phyloP scores from a whole-genome alignment of 2,113 vertebrate species.

The Verasper variegatus region DNA sequence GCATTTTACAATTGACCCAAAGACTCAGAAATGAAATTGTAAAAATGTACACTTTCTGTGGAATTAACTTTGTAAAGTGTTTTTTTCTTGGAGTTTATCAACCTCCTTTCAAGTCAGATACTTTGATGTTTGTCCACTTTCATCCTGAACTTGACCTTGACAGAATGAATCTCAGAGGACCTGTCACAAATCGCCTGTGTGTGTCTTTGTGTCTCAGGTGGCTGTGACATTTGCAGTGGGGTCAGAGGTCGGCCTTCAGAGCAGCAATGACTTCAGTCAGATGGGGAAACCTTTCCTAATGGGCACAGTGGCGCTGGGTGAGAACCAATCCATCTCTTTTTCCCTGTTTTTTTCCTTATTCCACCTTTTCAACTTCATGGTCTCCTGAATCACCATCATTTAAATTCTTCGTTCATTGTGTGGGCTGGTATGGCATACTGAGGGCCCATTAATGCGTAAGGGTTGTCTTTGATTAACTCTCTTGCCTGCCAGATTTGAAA shows the following conservation, averaged over 20 bases:
- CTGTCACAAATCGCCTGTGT: conserved; percentile 2
- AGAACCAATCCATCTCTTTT: conserved; percentile 25
- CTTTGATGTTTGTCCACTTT: background rate
- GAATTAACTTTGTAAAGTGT: too few relatives aligned
- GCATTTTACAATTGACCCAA: too few relatives aligned
- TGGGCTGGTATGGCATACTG: too few relatives aligned
- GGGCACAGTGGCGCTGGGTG: conserved; percentile 81
- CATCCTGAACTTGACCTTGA: background rate
- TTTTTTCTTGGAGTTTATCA: background rate
- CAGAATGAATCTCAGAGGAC: background rate
- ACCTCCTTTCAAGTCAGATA: background rate
- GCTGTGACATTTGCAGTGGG: conserved; percentile 82
- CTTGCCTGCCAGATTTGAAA: too few relatives aligned
- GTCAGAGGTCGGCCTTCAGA: conserved; percentile 81
- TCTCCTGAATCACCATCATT: too few relatives aligned
- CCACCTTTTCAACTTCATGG: background rate
- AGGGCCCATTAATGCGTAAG: too few relatives aligned
- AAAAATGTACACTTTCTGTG: too few relatives aligned
- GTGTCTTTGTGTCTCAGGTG: conserved; percentile 66
- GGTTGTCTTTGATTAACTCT: too few relatives aligned
- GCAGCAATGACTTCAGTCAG: conserved; percentile 79
- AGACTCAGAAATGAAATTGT: too few relatives aligned
- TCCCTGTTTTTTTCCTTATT: background rate
- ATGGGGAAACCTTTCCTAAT: conserved; percentile 82
- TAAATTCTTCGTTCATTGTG: too few relatives aligned